Evolutionary conservation across 2,113 vertebrate species (phyloP), one percentile per base, ranked within the genome.

Genomic region (Pedetes capensis): DNA sequence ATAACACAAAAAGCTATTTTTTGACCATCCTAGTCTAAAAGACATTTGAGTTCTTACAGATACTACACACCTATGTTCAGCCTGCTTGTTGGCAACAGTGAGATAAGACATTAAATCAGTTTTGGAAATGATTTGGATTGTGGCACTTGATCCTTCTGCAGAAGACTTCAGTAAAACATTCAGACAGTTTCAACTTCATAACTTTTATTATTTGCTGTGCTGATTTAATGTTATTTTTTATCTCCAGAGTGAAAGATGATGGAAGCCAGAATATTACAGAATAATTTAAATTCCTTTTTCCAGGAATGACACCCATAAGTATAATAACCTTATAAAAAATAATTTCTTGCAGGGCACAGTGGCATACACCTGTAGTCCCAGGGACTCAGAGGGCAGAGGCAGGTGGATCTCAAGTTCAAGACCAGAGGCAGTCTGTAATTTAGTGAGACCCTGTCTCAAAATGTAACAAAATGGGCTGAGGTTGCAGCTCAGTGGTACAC

Each of bases 311-410:
- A 78, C 13, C 34, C 64, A 27, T 95, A 76, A 91, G 89, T 90
- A 34, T 25, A 93, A 55, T n/a, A 92, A 53, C n/a, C 49, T 68
- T 59, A 71, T 63, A 72, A 89, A 95, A 75, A 95, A 47, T 78
- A 82, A 93, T 61, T 53, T 89, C 39, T 11, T 93, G n/a, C n/a
- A n/a, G n/a, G n/a, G n/a, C n/a, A n/a, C n/a, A n/a, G n/a, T n/a
- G n/a, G n/a, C n/a, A n/a, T n/a, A n/a, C n/a, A n/a, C n/a, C n/a
- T n/a, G n/a, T n/a, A n/a, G n/a, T n/a, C n/a, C n/a, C n/a, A n/a
- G n/a, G n/a, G n/a, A n/a, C n/a, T n/a, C n/a, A n/a, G n/a, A n/a
- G n/a, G n/a, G n/a, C n/a, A n/a, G n/a, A n/a, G n/a, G n/a, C n/a
- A n/a, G n/a, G n/a, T n/a, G n/a, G n/a, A n/a, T n/a, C n/a, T n/a